Percentiles rank a stretch among this genome's conserved stretches.
Conservation (phyloP, 2,888 invertebrate genomes). For the Xestia ashworthii region DNA sequence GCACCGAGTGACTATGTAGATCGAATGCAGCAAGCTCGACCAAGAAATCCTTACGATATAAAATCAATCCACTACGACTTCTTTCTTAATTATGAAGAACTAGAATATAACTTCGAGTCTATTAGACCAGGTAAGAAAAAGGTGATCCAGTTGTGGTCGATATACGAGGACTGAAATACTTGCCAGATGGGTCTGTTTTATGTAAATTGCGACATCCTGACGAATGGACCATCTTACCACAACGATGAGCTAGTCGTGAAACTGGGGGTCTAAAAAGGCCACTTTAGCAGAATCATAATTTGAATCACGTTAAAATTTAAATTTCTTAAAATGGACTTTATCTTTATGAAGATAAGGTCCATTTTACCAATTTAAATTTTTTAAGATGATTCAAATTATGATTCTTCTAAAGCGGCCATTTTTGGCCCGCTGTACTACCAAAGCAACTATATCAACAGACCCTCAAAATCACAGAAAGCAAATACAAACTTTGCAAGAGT, state of each 20-base stretch:
- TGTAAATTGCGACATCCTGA: slow-evolving; percentile 2
- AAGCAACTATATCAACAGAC: too few species aligned
- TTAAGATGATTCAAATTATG: too few species aligned
- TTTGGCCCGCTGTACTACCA: too few species aligned
- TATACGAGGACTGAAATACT: slow-evolving; percentile 24
- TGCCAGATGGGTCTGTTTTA: slow-evolving; percentile 22
- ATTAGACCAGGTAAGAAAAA: background rate
- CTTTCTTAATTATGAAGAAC: slow-evolving; percentile 17
- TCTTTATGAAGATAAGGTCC: too few species aligned
- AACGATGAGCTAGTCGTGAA: background rate
- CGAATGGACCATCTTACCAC: background rate
- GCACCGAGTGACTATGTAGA: slow-evolving; percentile 44
- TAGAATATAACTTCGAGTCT: slow-evolving; percentile 6
- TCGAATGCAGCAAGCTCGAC: slow-evolving; percentile 17
- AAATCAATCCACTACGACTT: slow-evolving; percentile 17
- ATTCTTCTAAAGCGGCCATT: too few species aligned
- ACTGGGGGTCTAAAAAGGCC: too few species aligned
- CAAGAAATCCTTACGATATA: slow-evolving; percentile 5
- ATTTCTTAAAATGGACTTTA: too few species aligned
- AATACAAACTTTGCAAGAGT: too few species aligned
- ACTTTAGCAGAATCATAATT: too few species aligned
- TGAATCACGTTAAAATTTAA: too few species aligned
- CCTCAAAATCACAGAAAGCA: too few species aligned
- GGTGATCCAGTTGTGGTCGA: slow-evolving; percentile 7
- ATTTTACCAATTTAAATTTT: too few species aligned